Evolutionary conservation across 1,140 invertebrate genomes (phyloP).

Genomic region (Pantala flavescens): DNA sequence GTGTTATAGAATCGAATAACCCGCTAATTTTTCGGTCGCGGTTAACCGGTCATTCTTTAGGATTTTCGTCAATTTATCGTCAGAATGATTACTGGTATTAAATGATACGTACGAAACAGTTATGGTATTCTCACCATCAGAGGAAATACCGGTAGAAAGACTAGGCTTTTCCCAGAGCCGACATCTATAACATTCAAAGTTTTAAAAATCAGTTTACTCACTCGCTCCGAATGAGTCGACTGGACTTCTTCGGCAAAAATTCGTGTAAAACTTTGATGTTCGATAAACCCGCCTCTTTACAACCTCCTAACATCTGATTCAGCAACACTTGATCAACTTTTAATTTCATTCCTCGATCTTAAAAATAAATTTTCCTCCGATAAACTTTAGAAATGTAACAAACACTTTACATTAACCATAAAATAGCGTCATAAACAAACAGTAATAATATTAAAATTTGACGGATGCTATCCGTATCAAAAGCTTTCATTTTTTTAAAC

Average conservation of each 20-base stretch:
- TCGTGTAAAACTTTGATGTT: neutral
- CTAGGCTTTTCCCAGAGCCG: neutral
- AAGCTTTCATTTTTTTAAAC: neutral
- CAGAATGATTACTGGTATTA: neutral
- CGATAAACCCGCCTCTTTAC: neutral
- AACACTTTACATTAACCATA: slow-evolving; percentile 8
- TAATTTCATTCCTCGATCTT: neutral
- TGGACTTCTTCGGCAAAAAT: neutral
- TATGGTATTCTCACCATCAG: neutral
- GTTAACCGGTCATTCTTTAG: neutral
- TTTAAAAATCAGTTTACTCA: neutral
- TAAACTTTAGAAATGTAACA: slow-evolving; percentile 10
- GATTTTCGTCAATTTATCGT: neutral
- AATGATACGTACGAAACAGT: neutral
- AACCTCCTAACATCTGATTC: neutral
- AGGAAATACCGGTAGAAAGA: too few relatives aligned
- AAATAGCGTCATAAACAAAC: neutral
- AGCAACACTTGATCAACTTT: neutral
- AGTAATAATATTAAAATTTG: neutral
- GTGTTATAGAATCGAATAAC: neutral
- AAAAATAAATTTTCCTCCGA: neutral
- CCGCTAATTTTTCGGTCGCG: neutral
- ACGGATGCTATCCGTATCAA: neutral
- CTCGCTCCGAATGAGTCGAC: neutral
- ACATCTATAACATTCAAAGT: neutral